Evolutionary conservation across 1,140 invertebrate genomes (phyloP), one percentile per base, ranked within the genome.

Genomic region (Bathynomus jamesi): DNA sequence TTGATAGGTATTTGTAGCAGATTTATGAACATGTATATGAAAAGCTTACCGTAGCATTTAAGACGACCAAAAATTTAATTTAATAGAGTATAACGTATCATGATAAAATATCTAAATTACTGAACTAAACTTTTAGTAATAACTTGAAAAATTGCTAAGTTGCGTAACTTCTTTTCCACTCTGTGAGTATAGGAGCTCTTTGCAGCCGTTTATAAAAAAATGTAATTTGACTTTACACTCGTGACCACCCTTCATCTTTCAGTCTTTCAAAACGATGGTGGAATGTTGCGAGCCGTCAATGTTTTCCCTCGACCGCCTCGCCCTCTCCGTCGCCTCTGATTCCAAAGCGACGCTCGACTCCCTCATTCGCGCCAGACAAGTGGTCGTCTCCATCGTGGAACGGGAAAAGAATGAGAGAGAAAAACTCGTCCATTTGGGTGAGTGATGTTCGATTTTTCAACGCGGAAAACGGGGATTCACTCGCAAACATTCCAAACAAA

Each of bases 221-320:
- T 67, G 21, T 27, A 25, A 31, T 11, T 67, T 46, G 13, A 11
- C 11, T 67, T 32, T 46, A 40, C 24, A 28, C n/a, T 61, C 21
- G n/a, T n/a, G n/a, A 53, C n/a, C 21, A 40, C 32, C 4, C 4
- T 40, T 70, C 27, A 61, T n/a, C n/a, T 31, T 10, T 68, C 81
- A 61, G 78, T 79, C 69, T 73, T 85, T 84, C 69, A 78, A 95
- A 89, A 89, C 93, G 79, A 86, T 95, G 63, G 86, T 88, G 73
- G 87, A 89, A 27, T 95, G 90, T 79, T 91, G 90, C 80, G 94
- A 96, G 82, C 92, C 93, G 24, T 90, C 93, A 10, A 89, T 94
- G 84, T 96, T 98, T 81, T 93, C 93, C 0, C 83, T 95, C 71
- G 93, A 96, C 78, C 88, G 90, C 78, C 82, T 97, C 25, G 82